These are phyloP conservation scores for Amblyjoppa proteus DNA, from an alignment of 2,888 invertebrate genomes.

Conservation along the genomic window DNA sequence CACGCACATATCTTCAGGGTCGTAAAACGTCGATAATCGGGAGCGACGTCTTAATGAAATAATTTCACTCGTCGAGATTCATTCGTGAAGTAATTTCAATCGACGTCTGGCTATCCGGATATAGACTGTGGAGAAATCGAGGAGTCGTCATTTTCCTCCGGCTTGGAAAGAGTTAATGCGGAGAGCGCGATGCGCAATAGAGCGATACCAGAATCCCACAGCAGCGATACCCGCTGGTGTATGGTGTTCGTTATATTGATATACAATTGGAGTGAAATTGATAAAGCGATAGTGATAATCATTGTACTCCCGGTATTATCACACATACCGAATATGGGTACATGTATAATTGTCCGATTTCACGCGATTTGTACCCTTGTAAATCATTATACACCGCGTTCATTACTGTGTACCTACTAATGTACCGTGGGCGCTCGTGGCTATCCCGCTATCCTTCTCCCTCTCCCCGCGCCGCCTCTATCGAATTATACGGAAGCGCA, in stretches of 20 bases:
- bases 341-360: conserved; percentile 63
- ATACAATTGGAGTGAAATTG: conserved; percentile 60
- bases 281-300: conserved; percentile 62
- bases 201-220: conserved; percentile 13
- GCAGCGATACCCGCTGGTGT: neutral
- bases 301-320: conserved; percentile 57
- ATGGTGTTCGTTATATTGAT: conserved; percentile 55
- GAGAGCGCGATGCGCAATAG: neutral
- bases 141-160: neutral
- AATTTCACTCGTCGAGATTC: too few species aligned
- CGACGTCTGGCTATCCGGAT: too few species aligned
- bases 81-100: too few species aligned
- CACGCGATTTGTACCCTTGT: conserved; percentile 63
- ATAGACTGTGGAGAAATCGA: neutral
- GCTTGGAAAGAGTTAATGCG: neutral
- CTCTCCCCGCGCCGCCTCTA: conserved; percentile 8
- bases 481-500: conserved; percentile 39
- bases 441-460: conserved; percentile 1
- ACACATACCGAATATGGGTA: conserved; percentile 53
- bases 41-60: too few species aligned
- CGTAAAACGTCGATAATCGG: too few species aligned
- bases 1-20: too few species aligned
- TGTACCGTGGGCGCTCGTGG: conserved; percentile 4
- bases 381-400: conserved; percentile 62
- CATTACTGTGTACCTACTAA: conserved; percentile 54